These are phyloP conservation scores for Anarhynchus alexandrinus DNA, from an alignment of 2,113 vertebrate genomes.

Conservation along the genomic window DNA sequence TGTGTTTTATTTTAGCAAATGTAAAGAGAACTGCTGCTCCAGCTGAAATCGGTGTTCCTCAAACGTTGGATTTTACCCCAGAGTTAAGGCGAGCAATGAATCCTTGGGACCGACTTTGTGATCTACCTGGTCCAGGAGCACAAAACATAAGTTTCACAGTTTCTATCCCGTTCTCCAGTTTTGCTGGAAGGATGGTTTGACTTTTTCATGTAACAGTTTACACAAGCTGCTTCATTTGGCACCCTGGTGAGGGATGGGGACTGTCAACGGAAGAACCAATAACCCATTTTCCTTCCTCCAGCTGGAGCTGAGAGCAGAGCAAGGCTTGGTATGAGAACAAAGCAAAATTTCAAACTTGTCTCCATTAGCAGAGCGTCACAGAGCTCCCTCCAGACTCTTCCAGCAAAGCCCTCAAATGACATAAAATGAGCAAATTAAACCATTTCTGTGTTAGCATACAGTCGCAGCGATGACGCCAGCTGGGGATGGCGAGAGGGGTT, in stretches of 20 bases:
- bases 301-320: not conserved
- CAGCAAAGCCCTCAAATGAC: not conserved
- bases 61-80: not conserved
- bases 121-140: not conserved
- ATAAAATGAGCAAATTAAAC: not conserved
- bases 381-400: not conserved
- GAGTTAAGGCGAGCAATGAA: not conserved
- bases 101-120: not conserved
- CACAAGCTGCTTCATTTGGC: not conserved
- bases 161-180: not conserved
- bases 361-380: not conserved
- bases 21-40: not conserved
- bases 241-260: not conserved
- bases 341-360: not conserved
- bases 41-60: not conserved
- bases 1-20: not conserved
- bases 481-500: not conserved
- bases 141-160: not conserved
- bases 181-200: not conserved
- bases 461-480: not conserved
- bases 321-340: not conserved
- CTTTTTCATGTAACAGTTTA: not conserved
- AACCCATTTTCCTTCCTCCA: slow-evolving; percentile 15
- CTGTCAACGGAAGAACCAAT: not conserved
- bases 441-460: not conserved